These are phyloP conservation scores for Himantopus leucocephalus DNA, from an alignment of 2,113 vertebrate species.

Conservation along the genomic window DNA sequence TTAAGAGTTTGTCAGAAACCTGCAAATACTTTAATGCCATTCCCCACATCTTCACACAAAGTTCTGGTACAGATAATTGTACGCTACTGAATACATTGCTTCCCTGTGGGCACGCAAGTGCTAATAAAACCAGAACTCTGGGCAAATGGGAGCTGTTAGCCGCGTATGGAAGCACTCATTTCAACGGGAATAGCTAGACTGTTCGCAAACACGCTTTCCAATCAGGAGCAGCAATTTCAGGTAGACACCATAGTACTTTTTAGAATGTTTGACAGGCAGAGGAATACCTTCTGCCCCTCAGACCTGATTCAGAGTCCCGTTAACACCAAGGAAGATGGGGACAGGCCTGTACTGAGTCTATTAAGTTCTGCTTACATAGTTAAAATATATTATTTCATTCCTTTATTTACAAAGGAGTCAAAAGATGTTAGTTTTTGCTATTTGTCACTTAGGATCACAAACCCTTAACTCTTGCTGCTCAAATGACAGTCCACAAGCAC, in stretches of 20 bases:
- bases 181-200: background rate
- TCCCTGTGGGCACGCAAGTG: rapidly evolving
- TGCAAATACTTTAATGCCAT: background rate
- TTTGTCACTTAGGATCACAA: background rate
- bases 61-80: background rate
- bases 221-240: background rate
- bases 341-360: background rate
- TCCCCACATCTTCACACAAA: rapidly evolving
- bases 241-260: background rate
- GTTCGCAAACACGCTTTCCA: background rate
- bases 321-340: background rate
- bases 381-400: background rate
- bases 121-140: background rate
- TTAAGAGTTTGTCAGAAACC: background rate
- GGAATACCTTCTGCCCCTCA: background rate
- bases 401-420: background rate
- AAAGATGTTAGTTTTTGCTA: background rate
- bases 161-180: background rate
- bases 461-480: background rate
- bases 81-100: background rate
- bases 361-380: background rate
- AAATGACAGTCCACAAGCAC: background rate
- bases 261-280: background rate
- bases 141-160: background rate
- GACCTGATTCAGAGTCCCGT: background rate